Base-by-base conservation (phyloP, 2,888 invertebrate genomes). In the Hoplodrina ambigua region DNA sequence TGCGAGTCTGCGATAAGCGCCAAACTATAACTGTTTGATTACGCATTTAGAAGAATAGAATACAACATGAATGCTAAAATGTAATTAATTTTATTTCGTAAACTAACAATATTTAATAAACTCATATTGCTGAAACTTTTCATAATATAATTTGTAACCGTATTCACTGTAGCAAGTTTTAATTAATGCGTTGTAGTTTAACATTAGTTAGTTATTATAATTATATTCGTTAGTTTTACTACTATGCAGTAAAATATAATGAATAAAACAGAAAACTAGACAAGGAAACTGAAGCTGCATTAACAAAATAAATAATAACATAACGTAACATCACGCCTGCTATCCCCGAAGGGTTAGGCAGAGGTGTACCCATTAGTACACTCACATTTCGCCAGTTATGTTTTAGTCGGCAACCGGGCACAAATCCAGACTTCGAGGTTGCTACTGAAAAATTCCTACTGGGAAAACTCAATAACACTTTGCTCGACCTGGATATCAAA, bases 151-250 rank as follows among this genome's bases (percentile, higher is more conserved):
- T 76, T 74, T 74, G 55, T 67, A 68, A 53, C 60, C 19, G 53
- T 56, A 63, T 63, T 76, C 59, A 56, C 62, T 25, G 6, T 52
- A 17, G 30, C 11, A 74, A 77, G 76, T 80, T 80, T 75, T 64
- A 77, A 75, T 75, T 19, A 74, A 79, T 80, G 50, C 56, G 55
- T 41, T 37, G 20, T 74, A 80, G 68, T 80, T 61, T 67, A 17
- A 46, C 67, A 73, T 66, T 73, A 53, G 52, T 78, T 62, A 46
- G n/a, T 6, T 60, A 62, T 67, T 74, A 55, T 33, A 68, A 74
- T 67, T 56, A 46, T 67, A 50, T 67, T 79, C 52, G 37, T 58
- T 41, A 54, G 46, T 52, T 58, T 69, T n/a, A 57, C 30, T 52
- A 46, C 7, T 30, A 2, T 17, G 15, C 1, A 49, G 56, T 41